Base-by-base conservation (phyloP, 2,888 invertebrate genomes). In the Steinernema carpocapsae region DNA sequence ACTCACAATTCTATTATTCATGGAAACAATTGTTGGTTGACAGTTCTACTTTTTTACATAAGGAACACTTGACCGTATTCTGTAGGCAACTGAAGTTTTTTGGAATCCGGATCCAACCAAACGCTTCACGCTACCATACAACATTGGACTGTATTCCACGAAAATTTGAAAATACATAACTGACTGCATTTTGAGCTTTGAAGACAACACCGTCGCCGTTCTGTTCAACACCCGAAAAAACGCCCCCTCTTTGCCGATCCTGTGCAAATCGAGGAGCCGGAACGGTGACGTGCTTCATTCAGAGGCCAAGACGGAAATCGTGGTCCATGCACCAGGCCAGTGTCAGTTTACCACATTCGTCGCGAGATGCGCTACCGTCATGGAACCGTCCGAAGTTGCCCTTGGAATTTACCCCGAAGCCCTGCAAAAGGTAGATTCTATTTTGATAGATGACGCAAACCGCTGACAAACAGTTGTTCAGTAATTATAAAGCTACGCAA, bases 261-360 rank as follows among this genome's bases (percentile, higher is more conserved):
- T 19, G 17, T 64, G 64, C 37, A 17, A 64, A 4, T 26, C 64
- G 14, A 29, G 19, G 17, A 29, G 29, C n/a, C 1, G 14, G 7
- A 26, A 7, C 17, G 64, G 32, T 1, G 17, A 26, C 37, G 32
- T 64, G 1, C 17, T 32, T 1, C 17, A 26, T 6, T 12, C 32
- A 1, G 17, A 32, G 7, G 64, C 32, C 3, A 1, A 64, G 17
- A 32, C 29, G 10, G 64, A 64, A 3, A 10, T 26, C 29, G 26
- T 64, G 17, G 64, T 64, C 7, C 26, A 64, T 37, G 64, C 64
- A 7, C 64, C 64, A 17, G 64, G 64, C 10, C 64, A 64, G 64
- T 64, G 64, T 17, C 26, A 26, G 32, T 64, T 64, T 26, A 32
- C 64, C 29, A 64, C 64, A 26, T 64, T 64, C 29, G 32, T 64